phyloP scores from a whole-genome alignment of 1,140 invertebrate genomes.

The Cheumatopsyche charites region DNA sequence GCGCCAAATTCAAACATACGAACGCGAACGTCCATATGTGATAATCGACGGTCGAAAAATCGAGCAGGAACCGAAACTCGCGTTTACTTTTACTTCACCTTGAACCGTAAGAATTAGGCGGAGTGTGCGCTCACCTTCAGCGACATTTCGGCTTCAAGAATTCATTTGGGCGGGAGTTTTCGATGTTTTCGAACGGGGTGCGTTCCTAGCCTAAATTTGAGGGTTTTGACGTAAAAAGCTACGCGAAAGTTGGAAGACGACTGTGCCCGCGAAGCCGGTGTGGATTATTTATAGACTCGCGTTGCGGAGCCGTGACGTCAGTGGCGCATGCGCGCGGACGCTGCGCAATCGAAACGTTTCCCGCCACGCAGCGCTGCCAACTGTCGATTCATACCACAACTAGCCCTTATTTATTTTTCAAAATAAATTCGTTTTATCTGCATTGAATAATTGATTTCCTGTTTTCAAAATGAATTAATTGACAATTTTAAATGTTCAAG shows the following conservation, averaged over 20 bases:
- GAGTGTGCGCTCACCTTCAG: conserved; percentile 36
- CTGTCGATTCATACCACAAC: too few relatives aligned
- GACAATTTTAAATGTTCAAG: too few relatives aligned
- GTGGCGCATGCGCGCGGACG: not conserved
- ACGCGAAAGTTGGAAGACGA: not conserved
- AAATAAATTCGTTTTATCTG: too few relatives aligned
- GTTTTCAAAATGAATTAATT: too few relatives aligned
- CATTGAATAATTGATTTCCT: too few relatives aligned
- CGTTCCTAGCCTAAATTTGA: too few relatives aligned
- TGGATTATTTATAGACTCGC: conserved; percentile 16
- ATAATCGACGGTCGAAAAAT: too few relatives aligned
- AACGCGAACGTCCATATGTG: not conserved
- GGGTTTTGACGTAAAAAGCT: not conserved
- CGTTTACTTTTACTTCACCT: conserved; percentile 45
- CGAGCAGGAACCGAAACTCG: not conserved
- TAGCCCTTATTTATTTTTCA: too few relatives aligned
- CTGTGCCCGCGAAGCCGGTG: not conserved
- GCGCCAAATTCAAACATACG: conserved; percentile 5
- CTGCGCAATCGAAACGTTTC: conserved; percentile 12
- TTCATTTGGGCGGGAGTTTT: too few relatives aligned
- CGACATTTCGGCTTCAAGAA: conserved; percentile 43
- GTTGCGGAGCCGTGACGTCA: conserved; percentile 10
- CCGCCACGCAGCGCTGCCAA: not conserved
- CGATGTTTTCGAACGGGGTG: too few relatives aligned
- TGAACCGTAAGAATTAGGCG: conserved; percentile 18